Evolutionary conservation across 2,797 vertebrate genomes (phyloP).

Genomic region (Oreortyx pictus): DNA sequence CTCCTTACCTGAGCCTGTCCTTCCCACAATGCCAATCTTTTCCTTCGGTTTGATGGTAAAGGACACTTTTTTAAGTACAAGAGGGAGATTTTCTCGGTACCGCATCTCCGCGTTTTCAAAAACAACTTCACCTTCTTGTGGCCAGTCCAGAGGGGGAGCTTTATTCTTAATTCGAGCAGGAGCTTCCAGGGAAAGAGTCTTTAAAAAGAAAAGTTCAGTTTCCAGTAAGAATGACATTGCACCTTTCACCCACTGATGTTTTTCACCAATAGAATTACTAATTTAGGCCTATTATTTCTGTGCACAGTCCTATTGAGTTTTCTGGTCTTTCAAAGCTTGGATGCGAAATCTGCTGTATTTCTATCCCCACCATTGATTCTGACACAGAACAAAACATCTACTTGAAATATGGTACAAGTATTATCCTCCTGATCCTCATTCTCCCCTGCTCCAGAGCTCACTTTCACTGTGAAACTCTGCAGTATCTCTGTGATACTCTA

Average conservation of each 20-base stretch:
- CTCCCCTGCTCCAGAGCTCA: background rate
- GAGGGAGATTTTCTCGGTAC: conserved; percentile 90
- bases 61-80: conserved; percentile 91
- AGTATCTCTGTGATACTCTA: too few species aligned
- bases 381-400: background rate
- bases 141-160: conserved; percentile 86
- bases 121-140: conserved; percentile 89
- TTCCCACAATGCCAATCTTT: conserved; percentile 92
- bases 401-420: background rate
- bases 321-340: background rate
- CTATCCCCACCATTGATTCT: background rate
- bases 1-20: conserved; percentile 89
- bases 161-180: conserved; percentile 90
- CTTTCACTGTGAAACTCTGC: background rate
- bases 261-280: background rate
- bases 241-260: background rate
- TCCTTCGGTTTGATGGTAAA: conserved; percentile 92
- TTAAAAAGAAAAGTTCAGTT: conserved; percentile 31
- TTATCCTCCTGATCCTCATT: background rate
- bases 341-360: background rate
- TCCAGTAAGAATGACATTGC: background rate
- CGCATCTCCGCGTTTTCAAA: conserved; percentile 91
- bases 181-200: conserved; percentile 91
- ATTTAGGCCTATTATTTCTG: background rate
- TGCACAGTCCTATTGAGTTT: background rate